These are phyloP conservation scores for Lagopus muta DNA, from an alignment of 2,113 vertebrate genomes.

Conservation along the genomic window DNA sequence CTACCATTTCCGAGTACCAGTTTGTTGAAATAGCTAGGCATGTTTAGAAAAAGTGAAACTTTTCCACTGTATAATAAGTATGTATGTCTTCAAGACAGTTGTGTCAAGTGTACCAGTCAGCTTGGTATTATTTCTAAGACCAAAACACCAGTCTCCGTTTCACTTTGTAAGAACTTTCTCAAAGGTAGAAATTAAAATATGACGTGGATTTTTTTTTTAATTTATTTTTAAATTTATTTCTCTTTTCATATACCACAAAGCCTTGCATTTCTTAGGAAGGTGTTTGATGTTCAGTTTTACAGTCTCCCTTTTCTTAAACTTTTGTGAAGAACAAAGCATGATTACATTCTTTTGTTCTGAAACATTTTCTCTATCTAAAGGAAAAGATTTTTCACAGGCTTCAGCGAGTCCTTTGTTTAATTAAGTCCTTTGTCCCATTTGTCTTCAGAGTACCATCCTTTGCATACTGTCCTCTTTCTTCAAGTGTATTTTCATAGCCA, in stretches of 20 bases:
- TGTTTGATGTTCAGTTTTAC: background rate
- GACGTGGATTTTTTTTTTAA: background rate
- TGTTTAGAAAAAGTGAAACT: background rate
- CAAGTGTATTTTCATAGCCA: background rate
- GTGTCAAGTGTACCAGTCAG: too few species aligned
- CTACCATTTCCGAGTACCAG: background rate
- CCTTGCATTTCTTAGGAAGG: background rate
- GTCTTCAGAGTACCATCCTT: background rate
- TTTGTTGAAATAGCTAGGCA: background rate
- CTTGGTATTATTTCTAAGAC: background rate
- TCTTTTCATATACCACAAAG: background rate
- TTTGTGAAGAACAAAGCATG: background rate
- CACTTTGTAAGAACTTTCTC: background rate
- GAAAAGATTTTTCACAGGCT: background rate
- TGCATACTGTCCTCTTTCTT: background rate
- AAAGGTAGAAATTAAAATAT: background rate
- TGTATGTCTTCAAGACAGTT: background rate
- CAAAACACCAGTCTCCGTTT: background rate
- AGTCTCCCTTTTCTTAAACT: background rate
- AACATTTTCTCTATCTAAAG: background rate
- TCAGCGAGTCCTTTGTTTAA: background rate
- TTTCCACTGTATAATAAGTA: background rate
- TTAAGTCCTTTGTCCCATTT: background rate
- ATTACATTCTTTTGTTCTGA: background rate
- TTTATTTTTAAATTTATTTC: background rate